Percentiles rank a stretch among this genome's conserved stretches.
Evolutionary conservation across 1,140 invertebrate species (phyloP).

Genomic region (Drosophila jambulina): DNA sequence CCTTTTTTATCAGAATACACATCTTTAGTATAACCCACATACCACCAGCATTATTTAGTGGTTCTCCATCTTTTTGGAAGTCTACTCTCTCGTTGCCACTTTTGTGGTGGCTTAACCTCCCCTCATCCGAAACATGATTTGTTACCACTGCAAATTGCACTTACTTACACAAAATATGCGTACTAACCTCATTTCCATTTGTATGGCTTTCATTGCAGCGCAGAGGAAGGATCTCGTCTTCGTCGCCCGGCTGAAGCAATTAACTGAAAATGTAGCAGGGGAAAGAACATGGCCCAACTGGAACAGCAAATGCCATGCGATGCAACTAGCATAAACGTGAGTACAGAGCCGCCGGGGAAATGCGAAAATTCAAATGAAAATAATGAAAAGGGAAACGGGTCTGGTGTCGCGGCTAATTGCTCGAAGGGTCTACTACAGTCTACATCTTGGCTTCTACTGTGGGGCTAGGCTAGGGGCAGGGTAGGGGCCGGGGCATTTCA

Average conservation of each 20-base stretch:
- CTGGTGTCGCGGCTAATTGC: constrained; percentile 70
- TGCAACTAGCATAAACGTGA: constrained; percentile 82
- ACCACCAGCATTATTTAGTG: background rate
- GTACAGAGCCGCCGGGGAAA: constrained; percentile 41
- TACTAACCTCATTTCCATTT: constrained; percentile 32
- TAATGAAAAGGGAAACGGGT: constrained; percentile 13
- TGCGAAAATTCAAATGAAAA: constrained; percentile 30
- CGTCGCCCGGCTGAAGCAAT: constrained; percentile 71
- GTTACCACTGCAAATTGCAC: constrained; percentile 34
- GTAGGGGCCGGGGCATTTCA: constrained; percentile 57
- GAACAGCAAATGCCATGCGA: constrained; percentile 80
- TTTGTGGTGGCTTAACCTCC: background rate
- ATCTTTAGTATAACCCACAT: background rate
- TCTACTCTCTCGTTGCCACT: background rate
- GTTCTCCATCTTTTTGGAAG: background rate
- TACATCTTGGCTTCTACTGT: constrained; percentile 7
- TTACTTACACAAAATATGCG: constrained; percentile 33
- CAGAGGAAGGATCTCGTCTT: constrained; percentile 66
- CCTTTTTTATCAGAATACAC: background rate
- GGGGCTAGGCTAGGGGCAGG: background rate
- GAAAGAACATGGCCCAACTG: constrained; percentile 79
- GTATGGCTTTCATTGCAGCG: constrained; percentile 54
- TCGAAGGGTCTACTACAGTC: constrained; percentile 30
- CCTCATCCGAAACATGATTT: constrained; percentile 21
- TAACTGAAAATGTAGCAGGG: constrained; percentile 79